Conservation (phyloP, 2,113 vertebrate species). For the Rhea americana region DNA sequence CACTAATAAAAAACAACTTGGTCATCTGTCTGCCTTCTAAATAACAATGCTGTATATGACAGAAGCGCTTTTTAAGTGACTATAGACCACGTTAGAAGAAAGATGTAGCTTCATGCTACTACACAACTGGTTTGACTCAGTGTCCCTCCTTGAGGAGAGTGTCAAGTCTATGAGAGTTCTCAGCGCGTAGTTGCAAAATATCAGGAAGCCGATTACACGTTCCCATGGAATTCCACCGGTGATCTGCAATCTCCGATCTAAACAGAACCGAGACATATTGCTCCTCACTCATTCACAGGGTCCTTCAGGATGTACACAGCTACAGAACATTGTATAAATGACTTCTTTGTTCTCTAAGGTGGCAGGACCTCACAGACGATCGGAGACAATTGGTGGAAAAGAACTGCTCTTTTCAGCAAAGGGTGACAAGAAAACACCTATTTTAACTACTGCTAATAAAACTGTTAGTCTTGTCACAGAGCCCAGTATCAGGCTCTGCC, state of each 20-base stretch:
- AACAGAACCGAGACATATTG: fast-evolving
- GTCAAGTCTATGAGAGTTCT: not conserved
- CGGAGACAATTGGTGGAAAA: not conserved
- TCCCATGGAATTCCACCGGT: not conserved
- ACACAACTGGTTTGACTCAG: not conserved
- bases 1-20: not conserved
- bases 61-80: not conserved
- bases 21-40: not conserved
- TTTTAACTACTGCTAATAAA: not conserved
- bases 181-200: not conserved
- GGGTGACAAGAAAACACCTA: not conserved
- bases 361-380: not conserved
- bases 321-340: not conserved
- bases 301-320: not conserved
- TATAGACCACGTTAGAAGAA: not conserved
- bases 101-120: not conserved
- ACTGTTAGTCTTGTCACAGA: not conserved
- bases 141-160: not conserved
- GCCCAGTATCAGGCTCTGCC: not conserved
- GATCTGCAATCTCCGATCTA: not conserved
- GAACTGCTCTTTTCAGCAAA: not conserved
- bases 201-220: not conserved
- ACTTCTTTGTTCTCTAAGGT: not conserved
- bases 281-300: not conserved
- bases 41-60: not conserved